Evolutionary conservation across 2,888 invertebrate species (phyloP), one percentile per base, ranked within the genome.

Genomic region (Drosophila nigricruria): DNA sequence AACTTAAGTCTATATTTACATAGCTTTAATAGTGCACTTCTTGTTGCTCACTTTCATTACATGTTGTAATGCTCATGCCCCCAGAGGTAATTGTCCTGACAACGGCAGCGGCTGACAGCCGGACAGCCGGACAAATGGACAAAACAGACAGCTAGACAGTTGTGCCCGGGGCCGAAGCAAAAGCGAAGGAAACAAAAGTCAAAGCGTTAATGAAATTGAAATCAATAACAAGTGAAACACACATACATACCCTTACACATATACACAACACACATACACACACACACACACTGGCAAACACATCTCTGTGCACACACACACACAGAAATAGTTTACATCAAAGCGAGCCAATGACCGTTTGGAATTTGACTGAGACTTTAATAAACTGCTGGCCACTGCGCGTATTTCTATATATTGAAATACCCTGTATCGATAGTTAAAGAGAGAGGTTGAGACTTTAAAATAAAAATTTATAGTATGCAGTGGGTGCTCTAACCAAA

Each of bases 121-220:
- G 36, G 54, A 49, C 23, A 42, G 25, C 2, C 5, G n/a, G 76
- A 73, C 59, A 20, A 47, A 42, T 10, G 34, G 23, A 34, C 10
- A 23, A 16, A 32, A 42, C 50, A 63, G 65, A 70, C 70, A 81
- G 66, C 50, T 56, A 47, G 76, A 79, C 69, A 70, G 62, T 42
- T 63, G 45, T 40, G 60, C 58, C 53, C n/a, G 10, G 16, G n/a
- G 16, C n/a, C 3, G 20, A 25, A 6, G 23, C 27, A n/a, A n/a
- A 43, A 36, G 52, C 12, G 16, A 18, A 32, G 25, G 50, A 65
- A 49, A 60, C 58, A 68, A 45, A 64, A 66, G 63, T 59, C 70
- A 63, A 76, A 82, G 90, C 86, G 76, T 77, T 89, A 90, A 89
- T 88, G 82, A 89, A 89, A 89, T 85, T 82, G 77, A 82, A 88